Evolutionary conservation across 2,113 vertebrate species (phyloP).

Genomic region (Hemichromis elongatus): DNA sequence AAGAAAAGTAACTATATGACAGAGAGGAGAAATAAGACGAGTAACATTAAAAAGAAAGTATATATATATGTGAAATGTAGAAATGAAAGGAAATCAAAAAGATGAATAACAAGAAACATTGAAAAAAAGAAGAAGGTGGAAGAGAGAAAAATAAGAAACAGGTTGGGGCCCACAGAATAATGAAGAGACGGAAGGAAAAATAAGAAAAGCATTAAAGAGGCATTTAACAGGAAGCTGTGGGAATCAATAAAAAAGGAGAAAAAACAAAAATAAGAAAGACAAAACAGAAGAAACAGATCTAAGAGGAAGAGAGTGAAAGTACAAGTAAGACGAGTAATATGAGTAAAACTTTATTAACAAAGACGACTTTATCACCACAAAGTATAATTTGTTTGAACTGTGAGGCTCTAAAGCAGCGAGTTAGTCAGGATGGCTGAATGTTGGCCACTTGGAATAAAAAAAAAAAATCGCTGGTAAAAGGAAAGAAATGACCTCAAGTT

Average conservation of each 20-base stretch:
- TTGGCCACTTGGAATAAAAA: too few relatives aligned
- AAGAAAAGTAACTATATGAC: neutral
- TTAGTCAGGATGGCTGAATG: accelerated
- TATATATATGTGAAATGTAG: neutral
- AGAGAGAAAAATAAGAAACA: neutral
- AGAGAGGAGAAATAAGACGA: neutral
- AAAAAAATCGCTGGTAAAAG: neutral
- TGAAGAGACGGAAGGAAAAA: neutral
- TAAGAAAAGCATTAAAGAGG: neutral
- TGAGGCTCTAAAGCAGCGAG: neutral
- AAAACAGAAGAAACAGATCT: neutral
- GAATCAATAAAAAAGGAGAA: neutral
- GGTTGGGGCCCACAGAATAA: accelerated
- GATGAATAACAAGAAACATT: neutral
- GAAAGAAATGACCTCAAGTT: neutral
- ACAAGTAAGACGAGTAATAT: accelerated
- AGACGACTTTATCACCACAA: neutral
- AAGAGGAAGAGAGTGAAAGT: neutral
- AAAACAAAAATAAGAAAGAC: neutral
- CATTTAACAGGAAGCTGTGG: accelerated
- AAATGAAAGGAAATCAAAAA: neutral
- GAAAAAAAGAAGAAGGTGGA: accelerated
- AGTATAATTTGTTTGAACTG: neutral
- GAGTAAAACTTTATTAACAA: accelerated
- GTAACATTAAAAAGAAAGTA: neutral